Evolutionary conservation across 1,140 invertebrate species (phyloP).

Genomic region (Bombus huntii): DNA sequence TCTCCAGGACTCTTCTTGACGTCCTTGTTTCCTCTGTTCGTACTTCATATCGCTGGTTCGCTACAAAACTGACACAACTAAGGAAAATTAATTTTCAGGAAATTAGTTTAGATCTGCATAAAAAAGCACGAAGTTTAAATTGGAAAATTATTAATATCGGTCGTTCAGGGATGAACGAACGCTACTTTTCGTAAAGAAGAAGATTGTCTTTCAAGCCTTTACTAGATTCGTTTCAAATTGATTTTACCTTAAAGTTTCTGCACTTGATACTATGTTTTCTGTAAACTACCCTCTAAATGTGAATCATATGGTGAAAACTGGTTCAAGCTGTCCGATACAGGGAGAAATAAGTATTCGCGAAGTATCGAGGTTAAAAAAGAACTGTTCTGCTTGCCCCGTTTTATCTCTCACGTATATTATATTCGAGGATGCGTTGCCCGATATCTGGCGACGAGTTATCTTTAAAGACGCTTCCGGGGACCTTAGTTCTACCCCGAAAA

Average conservation of each 20-base stretch:
- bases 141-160: no score
- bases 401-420: not conserved
- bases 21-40: not conserved
- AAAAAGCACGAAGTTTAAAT: no score
- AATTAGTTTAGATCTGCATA: not conserved
- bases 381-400: not conserved
- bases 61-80: no score
- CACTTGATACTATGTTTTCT: not conserved
- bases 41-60: not conserved
- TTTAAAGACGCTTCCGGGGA: not conserved
- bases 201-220: no score
- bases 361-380: not conserved
- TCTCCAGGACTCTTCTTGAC: not conserved
- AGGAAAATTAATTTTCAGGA: not conserved
- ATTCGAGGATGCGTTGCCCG: not conserved
- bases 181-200: no score
- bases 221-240: no score
- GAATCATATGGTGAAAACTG: not conserved
- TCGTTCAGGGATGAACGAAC: not conserved
- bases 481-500: not conserved
- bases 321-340: not conserved
- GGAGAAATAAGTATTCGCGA: not conserved
- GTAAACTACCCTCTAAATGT: not conserved
- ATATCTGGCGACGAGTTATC: not conserved
- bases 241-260: no score